Base-by-base conservation (phyloP, 64 coral and sea anemone species). In the Pocillopora damicornis region DNA sequence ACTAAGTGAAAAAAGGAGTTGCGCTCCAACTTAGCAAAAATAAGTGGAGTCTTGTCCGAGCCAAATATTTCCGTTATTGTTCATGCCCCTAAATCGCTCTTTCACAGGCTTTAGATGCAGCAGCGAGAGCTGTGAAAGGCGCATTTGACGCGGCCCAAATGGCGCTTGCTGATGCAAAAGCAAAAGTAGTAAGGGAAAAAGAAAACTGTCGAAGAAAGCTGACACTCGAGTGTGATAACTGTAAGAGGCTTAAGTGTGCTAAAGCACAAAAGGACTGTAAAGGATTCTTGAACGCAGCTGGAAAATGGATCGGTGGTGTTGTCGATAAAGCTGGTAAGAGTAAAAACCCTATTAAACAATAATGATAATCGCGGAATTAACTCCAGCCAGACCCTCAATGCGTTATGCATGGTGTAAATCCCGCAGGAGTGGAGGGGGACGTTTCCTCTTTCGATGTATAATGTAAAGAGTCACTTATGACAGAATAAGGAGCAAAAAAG, bases 121-220 rank as follows among this genome's bases (percentile, higher is more conserved):
- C 94, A 0, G 97, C 94, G 5, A 79, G 82, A 23, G 93, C 90
- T 63, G 94, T 99, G 0, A 91, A 89, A 75, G 83, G 82, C 22
- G 96, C 94, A 18, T 98, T 98, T 75, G 93, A 98, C 37, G 91
- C 79, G 22, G 96, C 96, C 9, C 85, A 98, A 23, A 68, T 83
- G 81, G 83, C 88, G 63, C 87, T 98, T 6, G 71, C 72, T 20
- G 89, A 92, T 15, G 96, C 96, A 15, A 91, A 87, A 35, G 72
- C 87, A 63, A 37, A 73, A 13, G 96, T 98, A n/a, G 93, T 95
- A 65, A 81, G 87, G 16, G 89, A 95, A 58, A 90, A 94, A 74
- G 96, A 89, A 14, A 93, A 98, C 35, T 98, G 96, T 64, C 95
- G 93, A 45, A 77, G 96, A 63, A 98, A 95, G 66, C 92, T 98